Base-by-base conservation (phyloP, 2,797 vertebrate genomes). In the Pangasius larnaudii region DNA sequence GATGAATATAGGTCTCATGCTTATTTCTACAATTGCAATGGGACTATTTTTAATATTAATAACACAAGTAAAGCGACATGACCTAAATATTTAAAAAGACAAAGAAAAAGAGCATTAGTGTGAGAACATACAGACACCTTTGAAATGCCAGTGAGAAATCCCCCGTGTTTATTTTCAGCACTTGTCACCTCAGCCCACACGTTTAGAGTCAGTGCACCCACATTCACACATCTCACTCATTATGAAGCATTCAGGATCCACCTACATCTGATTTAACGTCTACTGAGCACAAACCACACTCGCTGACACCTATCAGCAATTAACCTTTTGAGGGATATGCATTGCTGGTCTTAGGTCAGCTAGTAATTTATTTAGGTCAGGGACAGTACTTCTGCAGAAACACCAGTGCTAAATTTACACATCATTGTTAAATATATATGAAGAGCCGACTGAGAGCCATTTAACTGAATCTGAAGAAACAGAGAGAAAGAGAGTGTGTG, bases 141-240 rank as follows among this genome's bases (percentile, higher is more conserved):
- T 89, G 81, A 89, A 87, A 85, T 84, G 85, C 79, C 33, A 71
- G 39, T 84, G 67, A 81, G 89, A 90, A 87, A 91, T 86, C 87
- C 89, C 89, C 82, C 58, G 8, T 91, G 89, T 91, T 89, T 91
- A 91, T 90, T 90, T 90, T 89, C 86, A 90, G 89, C 53, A 59
- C 85, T 88, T 89, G 77, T 83, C 72, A 84, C 88, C 79, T 88
- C 88, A 84, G 72, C 91, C 91, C 89, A 91, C 89, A 90, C 78
- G 14, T 88, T 90, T 72, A 84, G 88, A 91, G 85, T 81, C 82
- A 77, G 58, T 81, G 81, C 86, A 72, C 89, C 91, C 88, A 90
- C 89, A 69, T 84, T 88, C 88, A 84, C 69, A 69, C 89, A 78
- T 84, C 87, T 59, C 77, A 89, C 85, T 91, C 87, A 82, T 88